A percentile compares a stretch with the other conserved stretches of the same genome.
Conservation (phyloP, 2,888 invertebrate species). For the Buathra laborator region DNA sequence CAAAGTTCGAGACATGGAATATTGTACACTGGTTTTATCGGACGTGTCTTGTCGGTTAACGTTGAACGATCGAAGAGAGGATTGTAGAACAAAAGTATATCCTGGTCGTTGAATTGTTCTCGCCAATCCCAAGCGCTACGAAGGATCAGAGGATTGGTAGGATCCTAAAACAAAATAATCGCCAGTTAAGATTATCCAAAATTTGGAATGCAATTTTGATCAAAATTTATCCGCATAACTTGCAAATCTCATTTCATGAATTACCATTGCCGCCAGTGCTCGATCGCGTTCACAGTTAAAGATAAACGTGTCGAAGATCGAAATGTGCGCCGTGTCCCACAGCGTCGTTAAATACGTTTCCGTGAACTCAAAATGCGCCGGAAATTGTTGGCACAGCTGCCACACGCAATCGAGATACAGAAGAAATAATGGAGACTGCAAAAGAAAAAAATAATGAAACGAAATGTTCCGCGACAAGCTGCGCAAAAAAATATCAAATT, state of each 20-base stretch:
- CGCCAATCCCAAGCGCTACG: slow-evolving; percentile 97
- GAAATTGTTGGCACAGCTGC: slow-evolving; percentile 96
- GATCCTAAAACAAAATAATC: slow-evolving; percentile 80
- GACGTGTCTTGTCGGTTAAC: slow-evolving; percentile 50
- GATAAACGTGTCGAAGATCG: slow-evolving; percentile 96
- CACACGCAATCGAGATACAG: slow-evolving; percentile 97
- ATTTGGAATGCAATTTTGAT: slow-evolving; percentile 93
- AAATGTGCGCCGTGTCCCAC: slow-evolving; percentile 96
- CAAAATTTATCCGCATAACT: slow-evolving; percentile 88
- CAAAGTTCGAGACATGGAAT: slow-evolving; percentile 90
- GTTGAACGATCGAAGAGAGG: slow-evolving; percentile 88
- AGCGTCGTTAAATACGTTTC: slow-evolving; percentile 96
- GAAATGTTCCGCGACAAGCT: background rate
- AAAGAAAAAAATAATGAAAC: background rate
- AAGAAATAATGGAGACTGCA: slow-evolving; percentile 93
- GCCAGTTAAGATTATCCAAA: slow-evolving; percentile 74
- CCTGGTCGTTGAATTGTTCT: slow-evolving; percentile 93
- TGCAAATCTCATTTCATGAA: background rate
- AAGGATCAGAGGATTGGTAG: slow-evolving; percentile 87
- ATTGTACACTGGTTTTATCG: slow-evolving; percentile 86
- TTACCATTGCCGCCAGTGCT: slow-evolving; percentile 89
- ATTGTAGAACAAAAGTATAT: slow-evolving; percentile 93
- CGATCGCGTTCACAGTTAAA: slow-evolving; percentile 95
- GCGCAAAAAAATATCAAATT: background rate
- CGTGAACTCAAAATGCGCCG: slow-evolving; percentile 95